Conservation (phyloP, 1,140 invertebrate genomes). For the Bacillus rossius region DNA sequence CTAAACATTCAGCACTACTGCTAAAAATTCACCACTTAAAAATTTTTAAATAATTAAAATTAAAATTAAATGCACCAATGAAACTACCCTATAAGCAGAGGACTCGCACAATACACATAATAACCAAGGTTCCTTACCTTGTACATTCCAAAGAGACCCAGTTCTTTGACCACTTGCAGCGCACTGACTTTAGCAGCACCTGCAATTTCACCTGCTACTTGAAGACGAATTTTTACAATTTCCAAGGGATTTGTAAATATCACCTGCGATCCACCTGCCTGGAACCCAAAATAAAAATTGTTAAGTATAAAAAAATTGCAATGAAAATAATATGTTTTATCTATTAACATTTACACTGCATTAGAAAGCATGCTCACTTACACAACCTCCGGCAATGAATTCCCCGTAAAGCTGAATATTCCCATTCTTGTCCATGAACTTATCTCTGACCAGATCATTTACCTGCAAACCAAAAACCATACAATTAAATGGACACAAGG, state of each 20-base stretch:
- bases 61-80: no score
- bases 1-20: no score
- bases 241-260: slow-evolving; percentile 99
- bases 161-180: slow-evolving; percentile 80
- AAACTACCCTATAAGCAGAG: no score
- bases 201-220: slow-evolving; percentile 97
- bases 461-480: slow-evolving; percentile 48
- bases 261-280: slow-evolving; percentile 89
- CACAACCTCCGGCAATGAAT: slow-evolving; percentile 88
- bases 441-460: slow-evolving; percentile 94
- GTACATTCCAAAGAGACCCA: slow-evolving; percentile 92
- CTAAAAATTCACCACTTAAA: no score
- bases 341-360: background rate
- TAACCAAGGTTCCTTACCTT: slow-evolving; percentile 72
- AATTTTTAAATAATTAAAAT: no score
- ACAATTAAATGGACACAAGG: background rate
- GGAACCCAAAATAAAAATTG: slow-evolving; percentile 26
- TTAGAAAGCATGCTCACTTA: slow-evolving; percentile 62
- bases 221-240: slow-evolving; percentile 98
- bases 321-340: background rate
- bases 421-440: slow-evolving; percentile 86
- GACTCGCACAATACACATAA: no score
- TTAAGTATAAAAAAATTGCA: slow-evolving; percentile 5
- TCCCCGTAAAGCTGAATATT: slow-evolving; percentile 79
- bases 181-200: slow-evolving; percentile 73